Evolutionary conservation across 1,140 invertebrate species (phyloP).

Genomic region (Ephestia elutella): DNA sequence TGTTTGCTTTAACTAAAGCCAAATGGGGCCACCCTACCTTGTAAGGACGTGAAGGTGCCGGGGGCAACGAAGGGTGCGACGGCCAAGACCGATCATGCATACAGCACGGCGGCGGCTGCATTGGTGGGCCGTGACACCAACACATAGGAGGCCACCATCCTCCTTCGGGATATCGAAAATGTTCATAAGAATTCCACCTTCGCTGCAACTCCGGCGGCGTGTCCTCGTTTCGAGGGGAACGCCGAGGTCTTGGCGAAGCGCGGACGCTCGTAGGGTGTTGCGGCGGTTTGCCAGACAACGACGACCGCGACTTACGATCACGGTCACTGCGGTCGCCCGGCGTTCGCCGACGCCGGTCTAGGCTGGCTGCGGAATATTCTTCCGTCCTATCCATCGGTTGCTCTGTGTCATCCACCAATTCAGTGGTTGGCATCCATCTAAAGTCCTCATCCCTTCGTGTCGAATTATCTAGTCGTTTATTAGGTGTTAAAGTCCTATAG

Average conservation of each 20-base stretch:
- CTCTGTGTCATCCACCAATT: slow-evolving; percentile 50
- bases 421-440: slow-evolving; percentile 73
- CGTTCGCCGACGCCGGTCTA: slow-evolving; percentile 70
- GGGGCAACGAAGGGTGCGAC: slow-evolving; percentile 56
- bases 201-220: slow-evolving; percentile 59
- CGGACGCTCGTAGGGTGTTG: slow-evolving; percentile 64
- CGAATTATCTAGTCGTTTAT: slow-evolving; percentile 59
- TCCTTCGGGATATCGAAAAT: slow-evolving; percentile 65
- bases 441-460: slow-evolving; percentile 76
- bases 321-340: slow-evolving; percentile 58
- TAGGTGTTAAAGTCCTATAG: slow-evolving; percentile 60
- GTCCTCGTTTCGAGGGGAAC: slow-evolving; percentile 42
- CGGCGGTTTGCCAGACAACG: slow-evolving; percentile 67
- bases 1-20: background rate
- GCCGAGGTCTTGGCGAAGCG: slow-evolving; percentile 55
- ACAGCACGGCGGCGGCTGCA: slow-evolving; percentile 56
- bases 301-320: slow-evolving; percentile 76
- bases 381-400: slow-evolving; percentile 50
- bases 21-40: slow-evolving; percentile 41
- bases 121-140: slow-evolving; percentile 62
- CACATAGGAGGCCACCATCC: slow-evolving; percentile 79
- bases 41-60: slow-evolving; percentile 39
- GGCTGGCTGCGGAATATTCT: slow-evolving; percentile 63
- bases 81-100: slow-evolving; percentile 64
- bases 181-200: slow-evolving; percentile 70